Conservation (phyloP, 2,797 vertebrate species). For the Falco berigora region DNA sequence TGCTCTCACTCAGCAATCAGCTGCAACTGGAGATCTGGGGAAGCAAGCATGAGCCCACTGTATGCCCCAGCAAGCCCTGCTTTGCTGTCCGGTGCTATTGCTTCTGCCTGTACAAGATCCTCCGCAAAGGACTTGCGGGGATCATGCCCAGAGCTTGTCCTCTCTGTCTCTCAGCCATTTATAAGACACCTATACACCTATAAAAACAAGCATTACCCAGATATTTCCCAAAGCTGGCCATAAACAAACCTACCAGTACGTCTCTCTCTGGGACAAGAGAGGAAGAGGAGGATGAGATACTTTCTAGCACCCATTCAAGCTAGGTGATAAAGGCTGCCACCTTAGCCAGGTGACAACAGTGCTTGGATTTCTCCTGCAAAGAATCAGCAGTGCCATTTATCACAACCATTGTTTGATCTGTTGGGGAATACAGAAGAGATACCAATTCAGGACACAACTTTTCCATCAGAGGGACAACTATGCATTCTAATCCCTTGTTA, state of each 20-base stretch:
- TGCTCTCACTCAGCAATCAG: background rate
- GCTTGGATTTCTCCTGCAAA: background rate
- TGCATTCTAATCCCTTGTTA: background rate
- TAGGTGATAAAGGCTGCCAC: background rate
- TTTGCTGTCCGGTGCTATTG: background rate
- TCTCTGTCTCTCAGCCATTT: background rate
- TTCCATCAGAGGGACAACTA: background rate
- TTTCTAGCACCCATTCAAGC: background rate
- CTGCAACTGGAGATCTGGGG: background rate
- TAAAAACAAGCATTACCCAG: background rate
- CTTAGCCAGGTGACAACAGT: background rate
- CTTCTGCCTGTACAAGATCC: rapidly evolving
- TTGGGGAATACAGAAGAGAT: background rate
- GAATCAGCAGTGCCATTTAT: background rate
- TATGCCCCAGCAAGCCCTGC: background rate
- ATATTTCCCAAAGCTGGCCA: background rate
- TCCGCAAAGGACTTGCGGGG: background rate
- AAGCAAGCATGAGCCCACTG: background rate
- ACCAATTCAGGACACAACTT: background rate
- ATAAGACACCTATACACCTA: background rate
- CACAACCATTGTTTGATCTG: background rate
- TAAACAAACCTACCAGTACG: background rate
- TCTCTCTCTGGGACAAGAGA: background rate
- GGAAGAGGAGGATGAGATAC: background rate
- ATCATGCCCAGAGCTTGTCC: background rate